These are phyloP conservation scores for Eolophus roseicapilla DNA, from an alignment of 2,113 vertebrate species.

Conservation along the genomic window DNA sequence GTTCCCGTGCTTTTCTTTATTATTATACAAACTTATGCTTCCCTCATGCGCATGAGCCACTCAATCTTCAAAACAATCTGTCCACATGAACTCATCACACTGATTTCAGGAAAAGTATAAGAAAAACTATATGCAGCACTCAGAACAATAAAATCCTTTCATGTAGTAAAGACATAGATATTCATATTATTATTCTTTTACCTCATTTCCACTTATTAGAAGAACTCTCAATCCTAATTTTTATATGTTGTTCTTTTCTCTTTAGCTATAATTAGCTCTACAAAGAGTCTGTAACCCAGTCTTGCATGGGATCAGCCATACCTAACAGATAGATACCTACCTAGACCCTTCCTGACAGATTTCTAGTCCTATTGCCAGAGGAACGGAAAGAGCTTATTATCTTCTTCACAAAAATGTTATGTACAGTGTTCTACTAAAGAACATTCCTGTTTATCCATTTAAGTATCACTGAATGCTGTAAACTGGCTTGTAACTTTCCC, in stretches of 20 bases:
- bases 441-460: background rate
- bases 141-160: background rate
- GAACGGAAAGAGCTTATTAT: background rate
- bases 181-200: background rate
- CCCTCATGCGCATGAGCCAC: background rate
- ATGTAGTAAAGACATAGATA: background rate
- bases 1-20: conserved; percentile 18
- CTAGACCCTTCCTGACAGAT: background rate
- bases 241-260: background rate
- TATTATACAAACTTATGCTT: conserved; percentile 15
- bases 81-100: background rate
- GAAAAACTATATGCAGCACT: background rate
- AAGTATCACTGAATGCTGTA: background rate
- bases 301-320: background rate
- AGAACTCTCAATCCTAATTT: fast-evolving
- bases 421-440: background rate
- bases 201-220: background rate
- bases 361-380: background rate
- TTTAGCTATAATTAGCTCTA: background rate
- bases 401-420: background rate
- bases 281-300: background rate
- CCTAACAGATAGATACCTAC: background rate
- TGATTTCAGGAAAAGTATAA: background rate
- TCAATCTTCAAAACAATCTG: background rate
- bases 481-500: background rate